These are phyloP conservation scores for Hipposideros armiger DNA, from an alignment of 2,113 vertebrate species.

Conservation along the genomic window DNA sequence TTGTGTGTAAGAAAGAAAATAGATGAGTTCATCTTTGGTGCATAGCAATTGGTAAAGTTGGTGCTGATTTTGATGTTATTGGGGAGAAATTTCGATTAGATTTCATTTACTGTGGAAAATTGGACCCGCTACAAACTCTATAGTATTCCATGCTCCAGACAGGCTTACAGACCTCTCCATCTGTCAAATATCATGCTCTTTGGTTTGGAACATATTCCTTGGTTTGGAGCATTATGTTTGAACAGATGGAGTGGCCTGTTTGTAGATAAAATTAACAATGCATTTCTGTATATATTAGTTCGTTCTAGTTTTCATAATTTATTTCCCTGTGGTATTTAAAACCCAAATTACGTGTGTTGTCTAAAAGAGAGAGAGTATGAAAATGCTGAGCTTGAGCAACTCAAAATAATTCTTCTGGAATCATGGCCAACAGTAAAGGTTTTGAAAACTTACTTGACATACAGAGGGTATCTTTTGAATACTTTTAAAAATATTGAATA, in stretches of 20 bases:
- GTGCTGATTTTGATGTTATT: constrained; percentile 61
- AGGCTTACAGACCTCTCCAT: constrained; percentile 77
- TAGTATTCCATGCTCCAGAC: constrained; percentile 69
- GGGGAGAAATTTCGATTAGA: constrained; percentile 64
- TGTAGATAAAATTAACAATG: constrained; percentile 84
- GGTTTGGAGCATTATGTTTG: constrained; percentile 81
- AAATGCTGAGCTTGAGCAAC: constrained; percentile 74
- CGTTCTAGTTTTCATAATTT: constrained; percentile 79
- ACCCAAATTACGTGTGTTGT: constrained; percentile 64
- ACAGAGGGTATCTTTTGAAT: neutral
- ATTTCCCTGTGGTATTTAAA: constrained; percentile 75
- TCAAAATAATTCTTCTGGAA: constrained; percentile 58
- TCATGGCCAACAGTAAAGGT: neutral
- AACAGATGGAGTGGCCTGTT: constrained; percentile 84
- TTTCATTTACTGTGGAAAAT: constrained; percentile 74
- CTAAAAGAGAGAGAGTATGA: constrained; percentile 57
- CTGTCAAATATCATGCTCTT: constrained; percentile 84
- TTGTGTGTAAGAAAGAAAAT: constrained; percentile 9
- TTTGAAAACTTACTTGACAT: constrained; percentile 19
- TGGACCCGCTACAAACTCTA: constrained; percentile 63
- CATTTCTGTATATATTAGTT: constrained; percentile 83
- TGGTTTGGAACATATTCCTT: constrained; percentile 84
- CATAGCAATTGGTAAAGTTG: constrained; percentile 49
- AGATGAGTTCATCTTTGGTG: constrained; percentile 3
- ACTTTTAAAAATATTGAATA: neutral